These are phyloP conservation scores for Muscina levida DNA, from an alignment of 2,888 invertebrate species.

Conservation along the genomic window DNA sequence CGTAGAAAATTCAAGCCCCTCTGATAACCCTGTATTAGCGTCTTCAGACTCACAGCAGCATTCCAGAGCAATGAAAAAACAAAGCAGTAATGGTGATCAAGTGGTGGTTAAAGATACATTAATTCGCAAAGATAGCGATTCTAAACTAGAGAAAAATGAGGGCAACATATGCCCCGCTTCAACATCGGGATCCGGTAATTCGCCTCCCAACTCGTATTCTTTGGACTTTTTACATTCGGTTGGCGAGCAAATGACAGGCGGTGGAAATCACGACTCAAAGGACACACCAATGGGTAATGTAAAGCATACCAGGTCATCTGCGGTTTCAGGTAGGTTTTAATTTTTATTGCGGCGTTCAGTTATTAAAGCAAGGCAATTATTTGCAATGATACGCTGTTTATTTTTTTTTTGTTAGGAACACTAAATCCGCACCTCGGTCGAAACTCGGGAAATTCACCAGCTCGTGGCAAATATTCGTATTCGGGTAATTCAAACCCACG, in stretches of 20 bases:
- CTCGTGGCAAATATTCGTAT: slow-evolving; percentile 44
- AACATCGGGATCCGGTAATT: slow-evolving; percentile 6
- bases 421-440: slow-evolving; percentile 37
- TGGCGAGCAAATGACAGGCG: slow-evolving; percentile 72
- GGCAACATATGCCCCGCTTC: no score
- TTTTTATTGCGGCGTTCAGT: neutral
- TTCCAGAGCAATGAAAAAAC: neutral
- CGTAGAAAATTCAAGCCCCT: slow-evolving; percentile 6
- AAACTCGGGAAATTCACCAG: slow-evolving; percentile 41
- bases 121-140: no score
- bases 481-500: slow-evolving; percentile 50
- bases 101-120: neutral
- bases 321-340: slow-evolving; percentile 16
- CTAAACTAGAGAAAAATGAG: no score
- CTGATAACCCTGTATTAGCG: neutral
- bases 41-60: slow-evolving; percentile 20
- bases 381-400: no score
- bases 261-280: slow-evolving; percentile 50
- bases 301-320: slow-evolving; percentile 10
- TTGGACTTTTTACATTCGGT: slow-evolving; percentile 75
- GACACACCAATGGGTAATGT: slow-evolving; percentile 4
- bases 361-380: no score
- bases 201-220: slow-evolving; percentile 69
- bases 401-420: slow-evolving; percentile 21
- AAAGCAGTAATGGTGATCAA: neutral